Evolutionary conservation across 1,140 invertebrate species (phyloP), one percentile per base, ranked within the genome.

Genomic region (Drosophila ohnishii): DNA sequence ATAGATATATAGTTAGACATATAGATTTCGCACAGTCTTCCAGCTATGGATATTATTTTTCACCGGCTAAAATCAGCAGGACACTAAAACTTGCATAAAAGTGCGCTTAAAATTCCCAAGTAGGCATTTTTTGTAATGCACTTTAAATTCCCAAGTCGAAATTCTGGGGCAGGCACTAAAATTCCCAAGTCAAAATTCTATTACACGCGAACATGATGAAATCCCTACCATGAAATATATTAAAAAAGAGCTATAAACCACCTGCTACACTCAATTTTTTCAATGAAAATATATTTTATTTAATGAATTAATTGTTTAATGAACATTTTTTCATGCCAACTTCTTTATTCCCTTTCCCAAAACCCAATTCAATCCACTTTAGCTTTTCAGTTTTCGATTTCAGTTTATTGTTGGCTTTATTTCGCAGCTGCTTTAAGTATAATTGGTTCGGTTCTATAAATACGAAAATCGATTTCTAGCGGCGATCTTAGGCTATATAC

Each of bases 401-500:
- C 69, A 63, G 9, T 74, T 75, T 71, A 71, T 70, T 63, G 64
- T 69, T 71, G 19, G 64, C 40, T 70, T 71, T 58, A 71, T 70
- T 71, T 40, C 50, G 70, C 59, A 50, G 50, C 50, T 70, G 63
- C 32, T 8, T 37, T 34, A 44, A 40, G 11, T 40, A 57, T 22
- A 70, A 22, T 11, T 58, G 45, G 25, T n/a, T 65, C 6, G 60
- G 34, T 37, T 70, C 67, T 71, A 71, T 71, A 71, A 71, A 70
- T 71, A 71, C 66, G 65, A 70, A 71, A 71, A 71, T 71, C 67
- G 67, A 57, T 71, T 71, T 70, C 67, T 50, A 70, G 28, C 42
- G 34, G 34, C 35, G 48, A 47, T 56, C 67, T 70, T 71, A 70
- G 45, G 11, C 28, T 74, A 64, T 75, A 1, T 66, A 66, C 56